Evolutionary conservation across 2,888 invertebrate species (phyloP), one percentile per base, ranked within the genome.

Genomic region (Caenorhabditis becei): DNA sequence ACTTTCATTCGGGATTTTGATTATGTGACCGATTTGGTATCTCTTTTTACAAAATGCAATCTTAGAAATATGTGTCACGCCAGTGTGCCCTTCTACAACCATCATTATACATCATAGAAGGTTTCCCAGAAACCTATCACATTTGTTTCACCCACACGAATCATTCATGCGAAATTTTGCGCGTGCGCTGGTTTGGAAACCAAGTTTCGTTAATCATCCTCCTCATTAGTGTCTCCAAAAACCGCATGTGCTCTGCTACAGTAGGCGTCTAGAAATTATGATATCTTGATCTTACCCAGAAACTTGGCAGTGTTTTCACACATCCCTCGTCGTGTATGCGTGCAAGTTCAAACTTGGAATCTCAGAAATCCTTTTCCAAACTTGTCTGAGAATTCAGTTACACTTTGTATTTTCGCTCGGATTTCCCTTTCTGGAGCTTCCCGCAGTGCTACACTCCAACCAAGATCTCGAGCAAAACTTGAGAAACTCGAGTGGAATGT

Each of bases 141-240:
- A 20, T 47, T 18, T 47, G 35, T 35, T 18, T 49, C 49, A 18
- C 7, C 49, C 5, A 20, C 28, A 28, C 54, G 28, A 54, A 28
- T 28, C 54, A 54, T 54, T 54, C 54, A 54, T 54, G 54, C 54
- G n/a, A 54, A n/a, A 23, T 54, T 28, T 28, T 23, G 26, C 26
- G 51, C 47, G 10, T 4, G 18, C 18, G 47, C n/a, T 47, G 47
- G 11, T 47, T 47, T 47, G 14, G 54, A 49, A 49, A 23, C 49
- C 5, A 20, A 14, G 26, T 26, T 3, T 28, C 28, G 28, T 28
- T 54, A 28, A 28, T 28, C 16, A 54, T 41, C 47, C 47, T 20
- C 10, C 54, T 54, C 54, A 54, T 54, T 54, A 54, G 54, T 47
- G 5, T 4, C 18, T 47, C 11, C 47, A 47, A 18, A 20, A 47